A percentile compares a stretch with the other conserved stretches of the same genome.
phyloP scores from a whole-genome alignment of 2,797 vertebrate genomes.

The Periophthalmus magnuspinnatus region DNA sequence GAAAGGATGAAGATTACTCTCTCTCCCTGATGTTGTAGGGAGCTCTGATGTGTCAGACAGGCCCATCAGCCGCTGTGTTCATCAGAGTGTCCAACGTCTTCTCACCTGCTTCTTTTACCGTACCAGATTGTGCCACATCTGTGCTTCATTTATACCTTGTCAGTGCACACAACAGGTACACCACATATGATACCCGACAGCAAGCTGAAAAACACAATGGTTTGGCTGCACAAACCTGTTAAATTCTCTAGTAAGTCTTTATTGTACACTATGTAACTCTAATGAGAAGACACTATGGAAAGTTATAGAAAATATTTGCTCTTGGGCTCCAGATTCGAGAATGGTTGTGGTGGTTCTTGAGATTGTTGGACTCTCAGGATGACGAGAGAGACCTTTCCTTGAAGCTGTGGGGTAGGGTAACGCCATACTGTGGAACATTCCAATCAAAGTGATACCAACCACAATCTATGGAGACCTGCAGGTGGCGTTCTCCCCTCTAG shows the following conservation, averaged over 20 bases:
- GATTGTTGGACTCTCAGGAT: too few species aligned
- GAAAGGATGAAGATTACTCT: constrained; percentile 44
- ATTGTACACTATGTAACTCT: too few species aligned
- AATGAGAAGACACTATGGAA: too few species aligned
- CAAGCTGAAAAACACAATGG: constrained; percentile 18
- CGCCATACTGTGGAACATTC: background rate
- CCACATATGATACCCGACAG: too few species aligned
- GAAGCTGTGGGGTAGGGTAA: background rate
- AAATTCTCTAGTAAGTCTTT: too few species aligned
- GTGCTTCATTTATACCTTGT: constrained; percentile 7
- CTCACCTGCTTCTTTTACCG: constrained; percentile 40
- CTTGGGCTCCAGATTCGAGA: too few species aligned
- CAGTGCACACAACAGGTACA: too few species aligned
- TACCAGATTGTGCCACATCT: constrained; percentile 29
- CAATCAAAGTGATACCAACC: background rate
- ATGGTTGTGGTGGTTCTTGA: too few species aligned
- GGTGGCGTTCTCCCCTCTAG: background rate
- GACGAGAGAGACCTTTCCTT: too few species aligned
- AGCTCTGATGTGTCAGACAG: constrained; percentile 65
- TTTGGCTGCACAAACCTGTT: background rate
- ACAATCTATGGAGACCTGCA: background rate
- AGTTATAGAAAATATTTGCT: too few species aligned
- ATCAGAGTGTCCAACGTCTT: constrained; percentile 47
- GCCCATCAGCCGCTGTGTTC: constrained; percentile 35
- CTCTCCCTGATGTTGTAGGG: constrained; percentile 44